Conservation (phyloP, 64 coral and sea anemone species). For the Anthopleura sola region DNA sequence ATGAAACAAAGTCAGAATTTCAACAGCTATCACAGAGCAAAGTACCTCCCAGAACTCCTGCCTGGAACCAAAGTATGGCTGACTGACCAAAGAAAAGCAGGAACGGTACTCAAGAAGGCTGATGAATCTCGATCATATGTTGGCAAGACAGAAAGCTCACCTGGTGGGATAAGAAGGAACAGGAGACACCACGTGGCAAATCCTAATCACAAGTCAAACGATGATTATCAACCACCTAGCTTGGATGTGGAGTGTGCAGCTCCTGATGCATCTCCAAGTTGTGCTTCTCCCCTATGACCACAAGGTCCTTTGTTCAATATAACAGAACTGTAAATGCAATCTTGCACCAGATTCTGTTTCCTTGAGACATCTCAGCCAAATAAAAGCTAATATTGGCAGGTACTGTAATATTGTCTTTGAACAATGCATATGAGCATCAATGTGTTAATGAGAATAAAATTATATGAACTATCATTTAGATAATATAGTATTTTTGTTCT, state of each 20-base stretch:
- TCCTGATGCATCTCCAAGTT: no score
- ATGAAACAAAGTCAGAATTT: background rate
- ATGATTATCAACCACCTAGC: no score
- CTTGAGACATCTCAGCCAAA: constrained; percentile 8
- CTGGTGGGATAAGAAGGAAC: constrained; percentile 13
- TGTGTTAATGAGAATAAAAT: no score
- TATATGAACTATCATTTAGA: no score
- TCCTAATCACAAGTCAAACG: no score
- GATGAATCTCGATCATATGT: constrained; percentile 3
- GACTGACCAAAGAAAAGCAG: background rate
- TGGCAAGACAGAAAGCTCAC: constrained; percentile 27
- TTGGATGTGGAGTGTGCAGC: no score
- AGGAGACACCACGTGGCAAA: background rate
- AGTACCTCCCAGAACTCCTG: background rate
- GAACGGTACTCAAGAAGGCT: background rate
- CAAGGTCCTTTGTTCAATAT: background rate
- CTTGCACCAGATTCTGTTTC: background rate
- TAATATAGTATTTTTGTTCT: no score
- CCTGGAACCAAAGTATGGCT: constrained; percentile 26
- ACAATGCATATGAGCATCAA: background rate
- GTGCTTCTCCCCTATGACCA: background rate
- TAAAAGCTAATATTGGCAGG: constrained; percentile 47
- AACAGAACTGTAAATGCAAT: background rate
- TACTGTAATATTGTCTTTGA: background rate
- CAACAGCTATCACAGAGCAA: background rate